Evolutionary conservation across 2,113 vertebrate genomes (phyloP).

Genomic region (Greenwoodochromis staneri): DNA sequence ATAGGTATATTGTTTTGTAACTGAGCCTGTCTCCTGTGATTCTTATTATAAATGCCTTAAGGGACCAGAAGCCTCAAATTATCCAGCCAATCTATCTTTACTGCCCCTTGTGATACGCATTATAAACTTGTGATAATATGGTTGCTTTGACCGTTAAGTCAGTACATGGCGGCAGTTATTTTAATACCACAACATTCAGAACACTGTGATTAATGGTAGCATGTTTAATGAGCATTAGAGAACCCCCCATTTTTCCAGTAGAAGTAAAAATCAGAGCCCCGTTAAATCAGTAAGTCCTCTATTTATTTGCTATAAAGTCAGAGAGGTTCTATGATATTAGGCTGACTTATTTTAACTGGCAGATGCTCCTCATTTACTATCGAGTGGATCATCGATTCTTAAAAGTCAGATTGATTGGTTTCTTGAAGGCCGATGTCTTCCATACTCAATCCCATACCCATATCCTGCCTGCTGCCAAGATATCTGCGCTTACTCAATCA

Average conservation of each 20-base stretch:
- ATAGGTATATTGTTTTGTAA: background rate
- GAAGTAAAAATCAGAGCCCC: background rate
- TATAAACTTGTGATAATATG: background rate
- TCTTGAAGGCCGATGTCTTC: constrained; percentile 27
- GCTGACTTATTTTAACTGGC: constrained; percentile 11
- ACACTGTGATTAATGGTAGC: background rate
- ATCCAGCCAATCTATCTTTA: background rate
- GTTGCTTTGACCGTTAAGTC: background rate
- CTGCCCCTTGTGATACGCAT: background rate
- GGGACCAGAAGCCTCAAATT: background rate
- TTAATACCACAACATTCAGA: background rate
- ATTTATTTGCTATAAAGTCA: background rate
- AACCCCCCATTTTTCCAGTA: background rate
- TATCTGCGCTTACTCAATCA: constrained; percentile 42
- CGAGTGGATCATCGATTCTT: constrained; percentile 40
- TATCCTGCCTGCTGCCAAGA: constrained; percentile 2
- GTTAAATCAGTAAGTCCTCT: background rate
- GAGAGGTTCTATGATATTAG: background rate
- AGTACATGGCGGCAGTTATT: background rate
- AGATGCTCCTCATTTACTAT: constrained; percentile 26
- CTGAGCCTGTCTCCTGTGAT: background rate
- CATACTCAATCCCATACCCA: constrained; percentile 19
- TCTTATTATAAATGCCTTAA: background rate
- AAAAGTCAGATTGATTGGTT: constrained; percentile 46
- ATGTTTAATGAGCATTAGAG: background rate